Evolutionary conservation across 2,113 vertebrate genomes (phyloP).

Genomic region (Gulo gulo): DNA sequence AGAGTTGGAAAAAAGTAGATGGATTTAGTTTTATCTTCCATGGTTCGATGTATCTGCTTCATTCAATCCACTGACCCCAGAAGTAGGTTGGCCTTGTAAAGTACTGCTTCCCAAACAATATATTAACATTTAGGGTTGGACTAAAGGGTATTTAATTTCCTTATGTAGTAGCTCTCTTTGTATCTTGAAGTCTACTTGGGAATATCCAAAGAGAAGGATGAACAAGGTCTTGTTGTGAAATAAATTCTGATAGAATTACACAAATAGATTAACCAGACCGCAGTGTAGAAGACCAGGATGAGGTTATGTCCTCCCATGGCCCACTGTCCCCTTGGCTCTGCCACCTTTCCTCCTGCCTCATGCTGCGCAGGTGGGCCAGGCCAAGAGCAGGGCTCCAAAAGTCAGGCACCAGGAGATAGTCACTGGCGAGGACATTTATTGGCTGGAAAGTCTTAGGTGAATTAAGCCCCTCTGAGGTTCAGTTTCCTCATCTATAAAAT

Average conservation of each 20-base stretch:
- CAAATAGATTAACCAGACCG: neutral
- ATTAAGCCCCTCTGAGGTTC: neutral
- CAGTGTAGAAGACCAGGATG: neutral
- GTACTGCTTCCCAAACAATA: neutral
- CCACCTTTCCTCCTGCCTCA: too few species aligned
- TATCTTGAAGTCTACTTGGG: neutral
- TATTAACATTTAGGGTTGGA: neutral
- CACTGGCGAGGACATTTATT: neutral
- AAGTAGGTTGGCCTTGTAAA: neutral
- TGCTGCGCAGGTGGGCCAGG: neutral
- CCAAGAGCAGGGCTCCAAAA: neutral
- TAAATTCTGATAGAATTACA: neutral
- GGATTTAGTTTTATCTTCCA: neutral
- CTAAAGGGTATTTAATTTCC: neutral
- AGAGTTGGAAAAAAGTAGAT: neutral
- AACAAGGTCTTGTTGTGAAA: neutral
- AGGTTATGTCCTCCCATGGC: too few species aligned
- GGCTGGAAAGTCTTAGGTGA: neutral
- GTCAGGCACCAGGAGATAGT: neutral
- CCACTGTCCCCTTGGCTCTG: neutral
- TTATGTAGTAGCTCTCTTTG: neutral
- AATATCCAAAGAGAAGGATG: neutral
- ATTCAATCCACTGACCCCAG: neutral
- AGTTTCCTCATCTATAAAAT: neutral
- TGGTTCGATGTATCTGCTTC: neutral